Conservation (phyloP, 2,113 vertebrate species). For the Addax nasomaculatus region DNA sequence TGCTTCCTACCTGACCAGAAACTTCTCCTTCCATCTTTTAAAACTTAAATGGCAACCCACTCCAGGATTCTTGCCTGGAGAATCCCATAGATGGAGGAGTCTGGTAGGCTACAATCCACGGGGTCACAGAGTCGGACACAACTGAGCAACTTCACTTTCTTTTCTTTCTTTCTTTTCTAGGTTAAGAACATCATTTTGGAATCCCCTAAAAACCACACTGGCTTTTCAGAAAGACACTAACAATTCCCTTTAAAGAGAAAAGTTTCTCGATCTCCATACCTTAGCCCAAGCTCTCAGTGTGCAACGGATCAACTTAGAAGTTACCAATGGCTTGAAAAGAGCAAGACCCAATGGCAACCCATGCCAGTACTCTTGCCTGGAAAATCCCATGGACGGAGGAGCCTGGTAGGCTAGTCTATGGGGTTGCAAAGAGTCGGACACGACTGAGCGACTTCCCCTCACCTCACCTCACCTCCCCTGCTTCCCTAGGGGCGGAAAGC, state of each 20-base stretch:
- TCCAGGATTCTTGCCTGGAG: not conserved
- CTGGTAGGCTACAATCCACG: not conserved
- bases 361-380: too few species aligned
- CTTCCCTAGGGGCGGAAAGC: not conserved
- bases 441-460: too few species aligned
- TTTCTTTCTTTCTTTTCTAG: not conserved
- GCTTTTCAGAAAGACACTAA: not conserved
- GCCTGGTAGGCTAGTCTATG: too few species aligned
- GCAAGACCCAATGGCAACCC: not conserved
- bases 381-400: too few species aligned
- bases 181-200: not conserved
- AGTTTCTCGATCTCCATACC: not conserved
- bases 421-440: too few species aligned
- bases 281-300: not conserved
- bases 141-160: not conserved
- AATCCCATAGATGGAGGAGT: not conserved
- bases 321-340: not conserved
- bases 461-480: too few species aligned
- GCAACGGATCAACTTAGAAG: not conserved
- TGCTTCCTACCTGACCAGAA: not conserved
- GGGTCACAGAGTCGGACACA: fast-evolving
- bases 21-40: not conserved
- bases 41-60: not conserved
- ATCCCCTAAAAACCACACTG: not conserved
- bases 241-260: not conserved